These are phyloP conservation scores for Ctenopoma multispine DNA, from an alignment of 2,797 vertebrate species.

Conservation along the genomic window DNA sequence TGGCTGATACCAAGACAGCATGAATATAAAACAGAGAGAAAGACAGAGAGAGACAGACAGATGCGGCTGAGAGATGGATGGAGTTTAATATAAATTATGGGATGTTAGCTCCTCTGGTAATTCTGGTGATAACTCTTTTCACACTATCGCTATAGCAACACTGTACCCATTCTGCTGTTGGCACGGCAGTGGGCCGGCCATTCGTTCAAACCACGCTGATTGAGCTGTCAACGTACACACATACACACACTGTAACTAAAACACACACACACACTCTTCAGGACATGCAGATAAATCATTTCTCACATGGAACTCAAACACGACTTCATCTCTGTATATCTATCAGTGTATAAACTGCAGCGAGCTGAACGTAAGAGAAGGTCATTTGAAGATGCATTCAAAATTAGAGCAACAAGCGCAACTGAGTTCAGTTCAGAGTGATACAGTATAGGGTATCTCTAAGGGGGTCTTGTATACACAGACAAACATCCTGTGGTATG, in stretches of 20 bases:
- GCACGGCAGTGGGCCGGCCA: constrained; percentile 65
- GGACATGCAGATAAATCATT: constrained; percentile 66
- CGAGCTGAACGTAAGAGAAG: constrained; percentile 61
- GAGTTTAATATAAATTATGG: constrained; percentile 69
- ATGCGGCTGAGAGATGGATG: constrained; percentile 53
- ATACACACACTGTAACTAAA: constrained; percentile 34
- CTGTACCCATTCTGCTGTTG: constrained; percentile 65
- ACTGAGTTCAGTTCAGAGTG: no score
- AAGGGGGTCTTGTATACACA: constrained; percentile 44
- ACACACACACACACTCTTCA: constrained; percentile 36
- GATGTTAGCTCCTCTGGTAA: constrained; percentile 74
- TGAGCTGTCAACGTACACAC: constrained; percentile 72
- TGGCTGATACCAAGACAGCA: constrained; percentile 15
- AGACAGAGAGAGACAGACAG: constrained; percentile 38
- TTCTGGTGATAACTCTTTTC: constrained; percentile 75
- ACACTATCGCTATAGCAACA: constrained; percentile 74
- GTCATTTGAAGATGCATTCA: constrained; percentile 66
- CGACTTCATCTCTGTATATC: constrained; percentile 52
- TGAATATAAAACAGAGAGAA: constrained; percentile 35
- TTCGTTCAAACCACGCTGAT: constrained; percentile 75
- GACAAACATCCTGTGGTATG: constrained; percentile 26
- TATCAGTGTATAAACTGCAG: constrained; percentile 56
- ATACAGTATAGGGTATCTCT: constrained; percentile 35
- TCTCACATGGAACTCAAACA: constrained; percentile 29
- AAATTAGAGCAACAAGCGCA: constrained; percentile 55